These are phyloP conservation scores for Bujurquina vittata DNA, from an alignment of 2,113 vertebrate species.

Conservation along the genomic window DNA sequence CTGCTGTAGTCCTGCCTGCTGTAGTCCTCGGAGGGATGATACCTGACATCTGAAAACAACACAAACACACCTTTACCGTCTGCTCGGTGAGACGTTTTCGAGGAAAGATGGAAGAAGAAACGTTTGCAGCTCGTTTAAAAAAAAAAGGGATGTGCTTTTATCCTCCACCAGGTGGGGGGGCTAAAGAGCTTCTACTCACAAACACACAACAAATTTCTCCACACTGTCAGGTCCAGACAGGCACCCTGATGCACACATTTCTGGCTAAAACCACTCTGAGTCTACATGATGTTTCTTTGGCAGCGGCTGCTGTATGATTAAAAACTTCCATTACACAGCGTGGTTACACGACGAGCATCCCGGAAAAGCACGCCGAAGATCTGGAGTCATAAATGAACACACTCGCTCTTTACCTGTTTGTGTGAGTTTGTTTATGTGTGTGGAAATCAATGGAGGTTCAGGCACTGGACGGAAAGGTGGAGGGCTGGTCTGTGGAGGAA, in stretches of 20 bases:
- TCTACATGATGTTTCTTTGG: slow-evolving; percentile 17
- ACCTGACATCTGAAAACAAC: slow-evolving; percentile 38
- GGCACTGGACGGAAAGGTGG: slow-evolving; percentile 53
- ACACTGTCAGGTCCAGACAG: slow-evolving; percentile 39
- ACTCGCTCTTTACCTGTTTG: slow-evolving; percentile 53
- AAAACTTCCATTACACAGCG: slow-evolving; percentile 11
- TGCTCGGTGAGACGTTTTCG: neutral
- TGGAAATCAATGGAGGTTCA: slow-evolving; percentile 59
- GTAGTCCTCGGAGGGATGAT: slow-evolving; percentile 27
- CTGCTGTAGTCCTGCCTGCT: slow-evolving; percentile 5
- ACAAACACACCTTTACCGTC: slow-evolving; percentile 34
- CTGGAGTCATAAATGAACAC: neutral
- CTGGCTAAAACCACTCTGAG: neutral
- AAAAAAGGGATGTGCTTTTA: neutral
- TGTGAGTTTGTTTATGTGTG: slow-evolving; percentile 8
- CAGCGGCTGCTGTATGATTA: slow-evolving; percentile 15
- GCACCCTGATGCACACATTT: neutral
- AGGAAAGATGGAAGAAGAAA: neutral
- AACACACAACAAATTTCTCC: neutral
- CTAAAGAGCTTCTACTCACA: neutral
- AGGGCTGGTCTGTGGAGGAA: slow-evolving; percentile 48
- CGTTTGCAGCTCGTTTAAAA: neutral
- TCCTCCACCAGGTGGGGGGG: slow-evolving; percentile 20
- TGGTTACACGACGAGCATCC: neutral
- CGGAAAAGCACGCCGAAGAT: neutral